Evolutionary conservation across 2,797 vertebrate species (phyloP).

Genomic region (Thamnophis elegans): DNA sequence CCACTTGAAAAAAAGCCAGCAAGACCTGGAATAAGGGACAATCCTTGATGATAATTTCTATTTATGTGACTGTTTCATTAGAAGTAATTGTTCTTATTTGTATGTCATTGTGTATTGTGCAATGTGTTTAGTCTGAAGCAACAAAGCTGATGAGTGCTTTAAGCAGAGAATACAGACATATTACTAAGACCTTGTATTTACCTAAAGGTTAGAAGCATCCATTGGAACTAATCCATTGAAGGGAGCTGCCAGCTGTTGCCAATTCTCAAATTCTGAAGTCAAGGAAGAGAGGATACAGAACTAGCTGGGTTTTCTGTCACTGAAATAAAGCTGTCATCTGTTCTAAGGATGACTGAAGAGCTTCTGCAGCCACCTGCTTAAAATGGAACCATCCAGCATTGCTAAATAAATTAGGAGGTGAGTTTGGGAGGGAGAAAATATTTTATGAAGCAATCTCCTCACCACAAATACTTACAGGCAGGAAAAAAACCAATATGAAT

Average conservation of each 20-base stretch:
- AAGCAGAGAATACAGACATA: not conserved
- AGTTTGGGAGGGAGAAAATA: constrained; percentile 5
- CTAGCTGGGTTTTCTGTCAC: constrained; percentile 23
- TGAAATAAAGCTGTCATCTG: constrained; percentile 15
- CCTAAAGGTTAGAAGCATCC: constrained; percentile 9
- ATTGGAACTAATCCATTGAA: not conserved
- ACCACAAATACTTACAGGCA: not conserved
- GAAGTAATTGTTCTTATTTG: constrained; percentile 1
- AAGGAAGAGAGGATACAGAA: not conserved
- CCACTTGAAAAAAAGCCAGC: not conserved
- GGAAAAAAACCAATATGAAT: not conserved
- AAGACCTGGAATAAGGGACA: not conserved
- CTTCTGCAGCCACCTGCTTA: constrained; percentile 7
- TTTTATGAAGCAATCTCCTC: constrained; percentile 22
- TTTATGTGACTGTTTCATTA: not conserved
- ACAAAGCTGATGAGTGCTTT: not conserved
- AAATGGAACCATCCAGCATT: constrained; percentile 25
- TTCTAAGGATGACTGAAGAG: constrained; percentile 39
- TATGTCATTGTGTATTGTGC: not conserved
- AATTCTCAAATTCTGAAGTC: constrained; percentile 7
- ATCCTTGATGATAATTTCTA: not conserved
- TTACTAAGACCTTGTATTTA: constrained; percentile 11
- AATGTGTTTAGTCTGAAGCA: constrained; percentile 3
- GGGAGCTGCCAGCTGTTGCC: constrained; percentile 19
- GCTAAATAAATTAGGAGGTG: constrained; percentile 40